phyloP scores from a whole-genome alignment of 2,888 invertebrate genomes.

The Trachelus iudaicus region DNA sequence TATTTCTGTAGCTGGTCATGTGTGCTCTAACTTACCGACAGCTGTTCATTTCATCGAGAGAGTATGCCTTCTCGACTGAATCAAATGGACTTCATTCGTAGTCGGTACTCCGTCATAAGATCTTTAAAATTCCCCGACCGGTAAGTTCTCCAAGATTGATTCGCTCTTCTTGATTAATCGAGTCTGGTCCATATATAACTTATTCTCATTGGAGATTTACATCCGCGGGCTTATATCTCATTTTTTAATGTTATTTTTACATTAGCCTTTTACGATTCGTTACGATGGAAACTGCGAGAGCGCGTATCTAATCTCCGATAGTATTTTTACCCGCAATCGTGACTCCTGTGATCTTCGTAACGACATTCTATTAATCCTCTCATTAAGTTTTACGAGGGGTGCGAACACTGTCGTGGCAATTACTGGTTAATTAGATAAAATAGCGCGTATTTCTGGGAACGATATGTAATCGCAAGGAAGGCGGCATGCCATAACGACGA shows the following conservation, averaged over 20 bases:
- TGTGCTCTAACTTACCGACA: not conserved
- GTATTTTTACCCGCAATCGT: not conserved
- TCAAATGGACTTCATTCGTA: not conserved
- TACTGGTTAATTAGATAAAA: constrained; percentile 49
- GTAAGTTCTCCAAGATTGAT: not conserved
- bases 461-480: constrained; percentile 33
- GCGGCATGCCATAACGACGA: constrained; percentile 28
- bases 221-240: not conserved
- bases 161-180: not conserved
- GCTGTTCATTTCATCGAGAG: rapidly evolving
- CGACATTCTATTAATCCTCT: constrained; percentile 36
- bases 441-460: constrained; percentile 45
- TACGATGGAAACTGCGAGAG: not conserved
- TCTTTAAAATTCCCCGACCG: not conserved
- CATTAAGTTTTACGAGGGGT: constrained; percentile 48
- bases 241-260: not conserved
- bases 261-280: not conserved
- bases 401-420: constrained; percentile 24
- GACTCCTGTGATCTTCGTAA: not conserved
- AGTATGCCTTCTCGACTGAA: not conserved
- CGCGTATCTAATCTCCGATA: not conserved
- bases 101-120: not conserved
- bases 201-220: not conserved
- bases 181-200: not conserved
- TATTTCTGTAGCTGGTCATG: rapidly evolving